phyloP scores from a whole-genome alignment of 2,888 invertebrate genomes.

The Didymodactylos carnosus region DNA sequence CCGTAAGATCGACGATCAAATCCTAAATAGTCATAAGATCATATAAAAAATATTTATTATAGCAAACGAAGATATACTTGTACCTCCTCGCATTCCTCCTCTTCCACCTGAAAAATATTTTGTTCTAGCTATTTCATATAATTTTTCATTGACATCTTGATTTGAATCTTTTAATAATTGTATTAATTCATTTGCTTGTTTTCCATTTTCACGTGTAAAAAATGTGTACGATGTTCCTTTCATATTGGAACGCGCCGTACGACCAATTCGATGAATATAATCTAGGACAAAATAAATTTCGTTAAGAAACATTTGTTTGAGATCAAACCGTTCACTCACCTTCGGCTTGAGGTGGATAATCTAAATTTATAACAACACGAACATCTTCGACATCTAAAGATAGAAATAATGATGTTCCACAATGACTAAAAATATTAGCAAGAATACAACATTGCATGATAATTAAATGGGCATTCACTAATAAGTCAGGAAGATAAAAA shows the following conservation, averaged over 20 bases:
- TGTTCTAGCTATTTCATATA: neutral
- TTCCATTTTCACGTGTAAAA: conserved; percentile 70
- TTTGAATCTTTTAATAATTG: conserved; percentile 68
- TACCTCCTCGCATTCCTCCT: neutral
- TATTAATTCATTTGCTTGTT: conserved; percentile 74
- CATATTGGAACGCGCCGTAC: conserved; percentile 75
- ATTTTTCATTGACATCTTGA: neutral
- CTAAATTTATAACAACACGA: conserved; percentile 87
- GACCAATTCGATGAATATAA: conserved; percentile 87
- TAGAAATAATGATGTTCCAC: too few species aligned
- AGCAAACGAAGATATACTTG: neutral
- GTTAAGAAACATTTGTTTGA: too few species aligned
- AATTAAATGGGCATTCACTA: too few species aligned
- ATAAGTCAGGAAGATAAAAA: too few species aligned
- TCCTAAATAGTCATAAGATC: neutral
- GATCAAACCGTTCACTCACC: too few species aligned
- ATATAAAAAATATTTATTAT: neutral
- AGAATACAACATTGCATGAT: too few species aligned
- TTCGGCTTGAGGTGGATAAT: conserved; percentile 88
- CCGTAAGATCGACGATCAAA: neutral
- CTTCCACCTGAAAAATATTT: neutral
- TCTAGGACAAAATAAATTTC: too few species aligned
- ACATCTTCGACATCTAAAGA: conserved; percentile 80
- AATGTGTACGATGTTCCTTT: conserved; percentile 87
- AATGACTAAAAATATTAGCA: too few species aligned